Base-by-base conservation (phyloP, 92 coral and sea anemone species). In the Diadumene lineata region DNA sequence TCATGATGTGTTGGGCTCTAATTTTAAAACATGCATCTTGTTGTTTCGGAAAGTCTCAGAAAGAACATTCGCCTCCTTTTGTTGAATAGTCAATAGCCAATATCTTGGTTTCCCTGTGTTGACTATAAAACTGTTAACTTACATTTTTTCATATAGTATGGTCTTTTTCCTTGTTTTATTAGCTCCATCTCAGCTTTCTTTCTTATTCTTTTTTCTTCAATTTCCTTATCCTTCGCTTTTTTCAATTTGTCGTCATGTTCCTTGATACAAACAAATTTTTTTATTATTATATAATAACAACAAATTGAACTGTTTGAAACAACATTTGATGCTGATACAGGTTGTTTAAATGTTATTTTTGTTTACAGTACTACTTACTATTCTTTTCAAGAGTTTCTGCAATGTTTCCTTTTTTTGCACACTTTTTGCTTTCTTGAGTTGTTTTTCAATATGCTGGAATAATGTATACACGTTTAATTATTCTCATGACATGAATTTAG, bases 141-240 rank as follows among this genome's bases (percentile, higher is more conserved):
- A 92, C 99, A 96, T 80, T 86, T 96, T 76, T 89, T 96, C 33
- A 96, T 74, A 62, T 92, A 96, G 62, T 80, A 96, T 8, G 99
- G 99, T 67, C 70, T 92, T 75, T 96, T 96, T 51, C 99, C 99
- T 62, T 96, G 90, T 69, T 96, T 92, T 30, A 96, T 85, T 51
- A 92, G 79, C 61, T 88, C 93, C 43, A 84, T 57, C 76, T 96
- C 99, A 44, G 82, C 77, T 79, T 89, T 80, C 71, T 87, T 96
- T 46, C 92, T 84, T 66, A 84, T 79, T 57, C 43, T 85, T 32
- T 70, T 87, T 38, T 73, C 88, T 58, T 96, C 93, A 57, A 83
- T 86, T 55, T 55, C 75, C 43, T 57, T 66, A 32, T 84, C 91
- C 50, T 56, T 75, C 0, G 78, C 56, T 56, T 89, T 89, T 33